phyloP scores from a whole-genome alignment of 1,140 invertebrate species.

The Drosophila equinoxialis region DNA sequence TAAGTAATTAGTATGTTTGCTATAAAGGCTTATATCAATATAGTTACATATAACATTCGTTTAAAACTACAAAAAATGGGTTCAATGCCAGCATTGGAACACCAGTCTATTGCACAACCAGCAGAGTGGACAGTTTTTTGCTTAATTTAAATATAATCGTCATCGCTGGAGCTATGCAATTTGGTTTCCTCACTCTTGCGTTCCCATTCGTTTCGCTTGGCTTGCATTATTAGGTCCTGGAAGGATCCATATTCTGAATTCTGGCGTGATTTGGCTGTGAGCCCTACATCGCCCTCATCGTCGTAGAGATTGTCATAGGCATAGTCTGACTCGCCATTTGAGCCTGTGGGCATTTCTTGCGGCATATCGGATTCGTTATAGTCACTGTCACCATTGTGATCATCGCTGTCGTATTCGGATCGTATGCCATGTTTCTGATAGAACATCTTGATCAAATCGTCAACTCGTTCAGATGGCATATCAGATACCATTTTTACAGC shows the following conservation, averaged over 20 bases:
- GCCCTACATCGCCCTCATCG: constrained; percentile 61
- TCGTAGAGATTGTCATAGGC: constrained; percentile 72
- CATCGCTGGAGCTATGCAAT: constrained; percentile 57
- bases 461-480: constrained; percentile 63
- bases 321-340: constrained; percentile 57
- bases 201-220: constrained; percentile 64
- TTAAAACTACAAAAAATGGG: constrained; percentile 24
- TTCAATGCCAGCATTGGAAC: constrained; percentile 76
- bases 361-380: constrained; percentile 50
- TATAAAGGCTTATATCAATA: background rate
- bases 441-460: constrained; percentile 64
- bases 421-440: constrained; percentile 63
- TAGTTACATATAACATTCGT: background rate
- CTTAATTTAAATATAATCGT: constrained; percentile 53
- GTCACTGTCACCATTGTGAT: constrained; percentile 38
- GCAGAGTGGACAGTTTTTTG: background rate
- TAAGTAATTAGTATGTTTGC: background rate
- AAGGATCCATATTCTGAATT: constrained; percentile 71
- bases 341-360: constrained; percentile 5
- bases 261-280: constrained; percentile 51
- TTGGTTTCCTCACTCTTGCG: constrained; percentile 67
- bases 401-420: constrained; percentile 25
- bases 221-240: constrained; percentile 71
- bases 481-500: constrained; percentile 75
- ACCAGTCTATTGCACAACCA: constrained; percentile 48